A percentile compares a stretch with the other conserved stretches of the same genome.
These are phyloP conservation scores for Carettochelys insculpta DNA, from an alignment of 2,113 vertebrate genomes.

Conservation along the genomic window DNA sequence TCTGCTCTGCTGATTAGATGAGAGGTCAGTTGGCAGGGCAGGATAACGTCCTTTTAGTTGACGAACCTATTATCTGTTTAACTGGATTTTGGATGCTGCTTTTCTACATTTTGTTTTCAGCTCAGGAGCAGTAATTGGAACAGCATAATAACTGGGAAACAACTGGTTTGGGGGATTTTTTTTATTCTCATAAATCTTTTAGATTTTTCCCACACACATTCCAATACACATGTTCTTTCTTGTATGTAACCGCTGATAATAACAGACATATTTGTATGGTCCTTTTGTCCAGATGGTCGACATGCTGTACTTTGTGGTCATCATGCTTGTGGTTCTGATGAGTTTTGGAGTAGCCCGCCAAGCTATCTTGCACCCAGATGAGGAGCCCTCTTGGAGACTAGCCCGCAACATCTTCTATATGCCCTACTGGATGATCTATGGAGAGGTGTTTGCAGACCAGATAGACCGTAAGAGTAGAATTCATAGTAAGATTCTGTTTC, in stretches of 20 bases:
- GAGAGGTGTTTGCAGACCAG: conserved; percentile 99
- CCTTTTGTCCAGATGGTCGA: conserved; percentile 90
- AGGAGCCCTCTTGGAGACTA: conserved; percentile 96
- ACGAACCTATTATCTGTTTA: not conserved
- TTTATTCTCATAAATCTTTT: not conserved
- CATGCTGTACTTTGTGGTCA: conserved; percentile 99
- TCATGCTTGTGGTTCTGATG: conserved; percentile 99
- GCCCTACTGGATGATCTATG: conserved; percentile 99
- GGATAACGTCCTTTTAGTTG: not conserved
- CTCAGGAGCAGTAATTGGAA: not conserved
- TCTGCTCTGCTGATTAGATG: not conserved
- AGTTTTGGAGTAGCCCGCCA: conserved; percentile 97
- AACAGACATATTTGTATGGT: not conserved
- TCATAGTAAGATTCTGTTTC: conserved; percentile 99
- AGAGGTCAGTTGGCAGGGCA: not conserved
- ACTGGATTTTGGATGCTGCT: not conserved
- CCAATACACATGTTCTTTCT: not conserved
- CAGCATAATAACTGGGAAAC: not conserved
- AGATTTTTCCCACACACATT: not conserved
- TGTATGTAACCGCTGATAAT: not conserved
- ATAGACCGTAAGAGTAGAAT: conserved; percentile 99
- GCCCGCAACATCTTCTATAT: conserved; percentile 99
- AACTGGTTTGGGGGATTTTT: not conserved
- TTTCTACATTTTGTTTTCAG: not conserved
- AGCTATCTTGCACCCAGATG: conserved; percentile 96